A percentile compares a stretch with the other conserved stretches of the same genome.
Evolutionary conservation across 2,888 invertebrate genomes (phyloP).

Genomic region (Leucoptera coffeella): DNA sequence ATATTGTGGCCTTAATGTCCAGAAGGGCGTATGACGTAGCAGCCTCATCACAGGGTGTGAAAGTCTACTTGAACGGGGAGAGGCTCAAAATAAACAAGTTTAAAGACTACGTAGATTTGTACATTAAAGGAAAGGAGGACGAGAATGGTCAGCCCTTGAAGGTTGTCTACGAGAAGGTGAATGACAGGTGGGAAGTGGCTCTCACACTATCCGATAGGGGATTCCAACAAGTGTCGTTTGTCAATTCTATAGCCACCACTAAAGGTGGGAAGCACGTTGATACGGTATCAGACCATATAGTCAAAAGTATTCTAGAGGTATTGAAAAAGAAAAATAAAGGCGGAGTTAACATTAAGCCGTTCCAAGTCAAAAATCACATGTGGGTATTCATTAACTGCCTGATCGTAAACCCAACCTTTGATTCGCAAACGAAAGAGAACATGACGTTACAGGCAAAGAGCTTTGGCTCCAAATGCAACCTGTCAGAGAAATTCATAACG

Average conservation of each 20-base stretch:
- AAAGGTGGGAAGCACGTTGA: conserved; percentile 99
- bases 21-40: conserved; percentile 95
- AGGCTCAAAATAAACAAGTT: conserved; percentile 81
- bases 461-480: conserved; percentile 89
- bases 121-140: conserved; percentile 76
- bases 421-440: conserved; percentile 99
- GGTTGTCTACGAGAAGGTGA: conserved; percentile 75
- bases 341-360: conserved; percentile 85
- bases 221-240: conserved; percentile 97
- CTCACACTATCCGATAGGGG: conserved; percentile 76
- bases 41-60: conserved; percentile 82
- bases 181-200: conserved; percentile 94
- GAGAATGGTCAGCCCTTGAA: conserved; percentile 80
- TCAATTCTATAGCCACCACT: conserved; percentile 97
- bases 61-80: conserved; percentile 87
- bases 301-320: conserved; percentile 81
- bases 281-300: conserved; percentile 83
- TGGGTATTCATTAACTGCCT: conserved; percentile 97
- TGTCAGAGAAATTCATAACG: conserved; percentile 83
- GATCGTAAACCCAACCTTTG: conserved; percentile 98
- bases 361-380: conserved; percentile 92
- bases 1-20: conserved; percentile 87
- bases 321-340: conserved; percentile 90
- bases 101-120: conserved; percentile 93
- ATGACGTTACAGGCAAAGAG: conserved; percentile 94